Evolutionary conservation across 2,888 invertebrate genomes (phyloP).

Genomic region (Platycnemis pennipes): DNA sequence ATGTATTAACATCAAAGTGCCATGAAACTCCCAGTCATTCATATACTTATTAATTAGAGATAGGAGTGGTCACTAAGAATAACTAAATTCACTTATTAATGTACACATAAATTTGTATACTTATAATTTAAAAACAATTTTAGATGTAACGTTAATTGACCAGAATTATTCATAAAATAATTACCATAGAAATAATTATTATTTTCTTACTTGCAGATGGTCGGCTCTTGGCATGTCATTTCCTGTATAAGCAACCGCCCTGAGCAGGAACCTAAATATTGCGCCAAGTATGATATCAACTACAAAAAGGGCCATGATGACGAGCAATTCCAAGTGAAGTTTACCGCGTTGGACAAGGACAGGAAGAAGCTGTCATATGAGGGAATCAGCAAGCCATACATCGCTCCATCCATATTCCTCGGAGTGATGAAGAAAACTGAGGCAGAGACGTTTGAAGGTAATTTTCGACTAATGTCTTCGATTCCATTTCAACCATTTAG

Average conservation of each 20-base stretch:
- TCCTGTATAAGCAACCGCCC: slow-evolving; percentile 31
- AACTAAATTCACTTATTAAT: no score
- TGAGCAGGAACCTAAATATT: slow-evolving; percentile 37
- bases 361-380: slow-evolving; percentile 60
- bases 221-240: slow-evolving; percentile 70
- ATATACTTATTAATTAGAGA: no score
- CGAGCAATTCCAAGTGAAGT: slow-evolving; percentile 42
- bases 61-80: no score
- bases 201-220: slow-evolving; percentile 30
- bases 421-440: slow-evolving; percentile 70
- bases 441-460: slow-evolving; percentile 64
- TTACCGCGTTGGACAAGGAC: slow-evolving; percentile 52
- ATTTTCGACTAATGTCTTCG: slow-evolving; percentile 44
- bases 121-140: no score
- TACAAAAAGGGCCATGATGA: slow-evolving; percentile 13
- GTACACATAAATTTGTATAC: no score
- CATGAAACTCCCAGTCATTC: no score
- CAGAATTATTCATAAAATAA: no score
- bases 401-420: slow-evolving; percentile 44
- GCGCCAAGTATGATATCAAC: slow-evolving; percentile 67
- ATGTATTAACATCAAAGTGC: no score
- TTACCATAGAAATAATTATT: not conserved
- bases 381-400: slow-evolving; percentile 68
- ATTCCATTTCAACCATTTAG: no score
- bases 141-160: not conserved